Conservation (phyloP, 2,113 vertebrate genomes). For the Myiagra hebetior region DNA sequence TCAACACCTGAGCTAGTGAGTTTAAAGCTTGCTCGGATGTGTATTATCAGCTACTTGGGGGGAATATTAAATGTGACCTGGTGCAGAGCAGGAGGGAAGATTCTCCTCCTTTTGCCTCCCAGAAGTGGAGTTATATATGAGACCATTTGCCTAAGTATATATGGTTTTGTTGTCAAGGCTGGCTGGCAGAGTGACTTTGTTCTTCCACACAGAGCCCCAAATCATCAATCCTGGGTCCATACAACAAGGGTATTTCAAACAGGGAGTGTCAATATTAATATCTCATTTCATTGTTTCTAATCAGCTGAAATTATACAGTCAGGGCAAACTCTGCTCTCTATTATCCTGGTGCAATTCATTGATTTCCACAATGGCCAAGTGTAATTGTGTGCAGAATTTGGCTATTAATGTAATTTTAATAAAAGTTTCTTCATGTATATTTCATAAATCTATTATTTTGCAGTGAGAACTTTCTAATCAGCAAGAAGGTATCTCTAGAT, state of each 20-base stretch:
- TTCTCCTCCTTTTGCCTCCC: background rate
- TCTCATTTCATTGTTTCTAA: constrained; percentile 49
- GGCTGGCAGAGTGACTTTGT: background rate
- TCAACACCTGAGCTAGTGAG: background rate
- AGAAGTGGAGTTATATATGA: background rate
- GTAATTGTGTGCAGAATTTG: constrained; percentile 60
- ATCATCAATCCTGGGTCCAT: background rate
- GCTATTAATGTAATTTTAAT: constrained; percentile 65
- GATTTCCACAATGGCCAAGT: constrained; percentile 40
- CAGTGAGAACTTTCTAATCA: constrained; percentile 47
- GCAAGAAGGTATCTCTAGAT: constrained; percentile 27
- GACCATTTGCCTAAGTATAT: background rate
- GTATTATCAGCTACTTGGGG: background rate
- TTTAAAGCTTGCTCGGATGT: background rate
- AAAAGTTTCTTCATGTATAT: constrained; percentile 60
- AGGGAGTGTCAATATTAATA: constrained; percentile 41
- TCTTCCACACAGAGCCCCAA: background rate
- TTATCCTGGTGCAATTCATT: constrained; percentile 40
- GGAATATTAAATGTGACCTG: background rate
- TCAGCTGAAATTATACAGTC: constrained; percentile 33
- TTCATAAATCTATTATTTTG: constrained; percentile 53
- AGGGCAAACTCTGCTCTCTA: constrained; percentile 1
- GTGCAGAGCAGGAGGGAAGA: background rate
- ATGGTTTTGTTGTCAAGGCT: background rate
- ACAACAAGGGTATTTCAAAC: background rate